phyloP scores from a whole-genome alignment of 2,113 vertebrate species.

The Corvus cornix region DNA sequence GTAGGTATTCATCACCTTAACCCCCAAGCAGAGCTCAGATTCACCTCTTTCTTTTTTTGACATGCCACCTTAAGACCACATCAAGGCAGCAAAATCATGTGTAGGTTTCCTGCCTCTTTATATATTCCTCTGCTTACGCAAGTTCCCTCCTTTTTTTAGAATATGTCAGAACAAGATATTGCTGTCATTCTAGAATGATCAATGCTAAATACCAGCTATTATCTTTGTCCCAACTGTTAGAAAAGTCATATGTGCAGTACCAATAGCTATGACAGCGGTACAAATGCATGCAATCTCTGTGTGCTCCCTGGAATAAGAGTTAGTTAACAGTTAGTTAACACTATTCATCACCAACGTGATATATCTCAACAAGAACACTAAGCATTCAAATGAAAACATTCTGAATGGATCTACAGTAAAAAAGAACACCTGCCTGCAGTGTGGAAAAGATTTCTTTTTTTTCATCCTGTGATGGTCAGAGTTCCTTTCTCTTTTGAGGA shows the following conservation, averaged over 20 bases:
- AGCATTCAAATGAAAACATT: background rate
- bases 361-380: background rate
- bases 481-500: background rate
- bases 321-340: background rate
- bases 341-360: background rate
- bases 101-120: background rate
- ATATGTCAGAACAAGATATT: background rate
- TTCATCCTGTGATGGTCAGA: background rate
- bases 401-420: background rate
- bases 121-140: background rate
- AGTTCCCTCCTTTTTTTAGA: background rate
- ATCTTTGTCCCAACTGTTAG: background rate
- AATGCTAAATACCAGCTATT: background rate
- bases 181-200: background rate
- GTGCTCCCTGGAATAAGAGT: background rate
- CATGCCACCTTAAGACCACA: background rate
- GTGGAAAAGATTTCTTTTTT: background rate
- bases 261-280: background rate
- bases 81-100: background rate
- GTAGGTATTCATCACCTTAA: conserved; percentile 60
- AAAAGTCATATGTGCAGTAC: background rate
- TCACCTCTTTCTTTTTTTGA: background rate
- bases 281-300: background rate
- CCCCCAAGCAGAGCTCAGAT: background rate
- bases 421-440: background rate